Conservation (phyloP, 2,113 vertebrate species). For the Heptranchias perlo region DNA sequence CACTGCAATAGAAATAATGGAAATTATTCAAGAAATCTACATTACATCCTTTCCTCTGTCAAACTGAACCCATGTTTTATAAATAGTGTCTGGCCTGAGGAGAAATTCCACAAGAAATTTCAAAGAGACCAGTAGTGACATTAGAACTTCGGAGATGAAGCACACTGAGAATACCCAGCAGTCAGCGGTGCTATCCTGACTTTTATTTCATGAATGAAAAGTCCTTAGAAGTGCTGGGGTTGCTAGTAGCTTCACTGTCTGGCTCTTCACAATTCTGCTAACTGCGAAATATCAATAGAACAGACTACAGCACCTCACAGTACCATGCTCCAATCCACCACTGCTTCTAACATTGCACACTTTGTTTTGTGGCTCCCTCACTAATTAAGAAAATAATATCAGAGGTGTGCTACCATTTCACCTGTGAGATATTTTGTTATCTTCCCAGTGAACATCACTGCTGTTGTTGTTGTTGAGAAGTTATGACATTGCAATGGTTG, state of each 20-base stretch:
- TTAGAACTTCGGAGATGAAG: not conserved
- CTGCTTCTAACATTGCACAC: not conserved
- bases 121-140: not conserved
- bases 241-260: not conserved
- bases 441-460: not conserved
- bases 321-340: too few relatives aligned
- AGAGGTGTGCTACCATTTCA: not conserved
- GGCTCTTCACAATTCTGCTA: not conserved
- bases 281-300: not conserved
- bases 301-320: not conserved
- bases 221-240: not conserved
- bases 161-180: too few relatives aligned
- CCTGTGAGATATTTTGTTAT: not conserved
- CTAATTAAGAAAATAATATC: not conserved
- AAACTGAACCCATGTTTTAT: not conserved
- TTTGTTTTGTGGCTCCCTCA: not conserved
- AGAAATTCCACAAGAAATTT: not conserved
- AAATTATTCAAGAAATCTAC: not conserved
- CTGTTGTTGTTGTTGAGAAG: not conserved
- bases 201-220: not conserved
- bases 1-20: not conserved
- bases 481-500: too few relatives aligned
- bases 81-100: not conserved
- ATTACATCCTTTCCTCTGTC: not conserved
- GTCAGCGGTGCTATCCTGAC: not conserved